Percentiles rank a stretch among this genome's conserved stretches.
Conservation (phyloP, 92 coral and sea anemone species). For the Bergia sp. region DNA sequence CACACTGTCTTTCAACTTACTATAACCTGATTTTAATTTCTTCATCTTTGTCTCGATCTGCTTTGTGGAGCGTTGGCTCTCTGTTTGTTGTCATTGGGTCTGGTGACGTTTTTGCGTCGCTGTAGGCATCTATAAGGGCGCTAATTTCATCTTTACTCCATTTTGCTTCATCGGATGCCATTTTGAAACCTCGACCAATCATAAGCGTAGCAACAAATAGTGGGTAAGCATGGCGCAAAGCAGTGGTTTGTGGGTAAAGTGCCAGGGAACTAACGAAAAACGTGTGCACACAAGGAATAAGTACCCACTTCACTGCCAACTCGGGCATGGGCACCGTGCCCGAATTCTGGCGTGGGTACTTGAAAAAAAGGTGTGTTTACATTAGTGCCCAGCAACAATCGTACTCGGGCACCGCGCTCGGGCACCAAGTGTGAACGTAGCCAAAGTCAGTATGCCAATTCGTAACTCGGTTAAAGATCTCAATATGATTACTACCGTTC, state of each 20-base stretch:
- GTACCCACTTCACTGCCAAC: neutral
- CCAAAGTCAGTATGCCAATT: no score
- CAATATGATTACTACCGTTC: no score
- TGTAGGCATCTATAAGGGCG: constrained; percentile 48
- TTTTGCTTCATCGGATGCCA: constrained; percentile 38
- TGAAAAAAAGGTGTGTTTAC: constrained; percentile 21
- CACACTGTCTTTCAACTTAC: constrained; percentile 46
- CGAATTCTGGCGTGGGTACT: constrained; percentile 10
- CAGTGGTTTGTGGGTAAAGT: constrained; percentile 54
- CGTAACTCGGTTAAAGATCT: no score
- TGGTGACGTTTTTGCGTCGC: constrained; percentile 22
- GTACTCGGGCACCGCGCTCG: no score
- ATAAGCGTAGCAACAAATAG: constrained; percentile 12
- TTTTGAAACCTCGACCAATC: neutral
- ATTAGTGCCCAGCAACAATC: neutral
- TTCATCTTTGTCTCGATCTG: constrained; percentile 50
- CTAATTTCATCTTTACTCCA: constrained; percentile 37
- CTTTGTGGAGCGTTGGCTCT: constrained; percentile 27
- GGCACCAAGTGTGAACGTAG: no score
- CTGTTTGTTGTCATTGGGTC: constrained; percentile 44
- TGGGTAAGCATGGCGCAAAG: constrained; percentile 31
- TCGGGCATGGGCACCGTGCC: constrained; percentile 6
- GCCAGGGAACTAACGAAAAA: constrained; percentile 23
- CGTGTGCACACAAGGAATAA: neutral
- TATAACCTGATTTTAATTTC: constrained; percentile 39